Percentiles rank a stretch among this genome's conserved stretches.
Conservation (phyloP, 2,888 invertebrate genomes). For the Apodemia mormo region DNA sequence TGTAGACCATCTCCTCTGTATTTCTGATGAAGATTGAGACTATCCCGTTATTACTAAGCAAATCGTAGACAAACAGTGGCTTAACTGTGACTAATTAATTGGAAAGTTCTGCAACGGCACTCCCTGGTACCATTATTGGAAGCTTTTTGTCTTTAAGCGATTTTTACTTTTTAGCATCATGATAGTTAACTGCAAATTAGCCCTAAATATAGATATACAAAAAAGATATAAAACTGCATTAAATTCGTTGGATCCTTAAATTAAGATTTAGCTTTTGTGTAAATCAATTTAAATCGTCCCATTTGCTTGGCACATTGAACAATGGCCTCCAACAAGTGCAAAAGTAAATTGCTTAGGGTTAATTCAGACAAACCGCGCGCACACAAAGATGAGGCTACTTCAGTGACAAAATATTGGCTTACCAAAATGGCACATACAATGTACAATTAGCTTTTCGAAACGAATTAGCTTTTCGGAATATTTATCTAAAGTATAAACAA, state of each 20-base stretch:
- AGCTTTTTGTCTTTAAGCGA: too few species aligned
- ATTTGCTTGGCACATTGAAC: slow-evolving; percentile 27
- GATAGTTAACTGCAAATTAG: too few species aligned
- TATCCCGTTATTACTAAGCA: too few species aligned
- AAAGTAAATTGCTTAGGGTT: slow-evolving; percentile 26
- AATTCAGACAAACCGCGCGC: not conserved
- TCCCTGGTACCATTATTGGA: too few species aligned
- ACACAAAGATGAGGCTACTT: not conserved
- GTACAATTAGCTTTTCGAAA: not conserved
- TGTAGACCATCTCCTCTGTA: too few species aligned
- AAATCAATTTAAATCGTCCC: slow-evolving; percentile 26
- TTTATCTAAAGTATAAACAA: too few species aligned
- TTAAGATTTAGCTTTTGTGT: not conserved
- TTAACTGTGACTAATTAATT: too few species aligned
- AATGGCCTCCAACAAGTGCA: slow-evolving; percentile 23
- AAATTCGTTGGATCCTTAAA: not conserved
- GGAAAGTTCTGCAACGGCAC: too few species aligned
- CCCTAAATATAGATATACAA: not conserved
- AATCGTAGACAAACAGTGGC: too few species aligned
- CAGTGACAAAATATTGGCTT: not conserved
- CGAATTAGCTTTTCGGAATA: too few species aligned
- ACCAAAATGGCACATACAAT: not conserved
- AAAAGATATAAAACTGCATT: not conserved
- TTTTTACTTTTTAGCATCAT: too few species aligned
- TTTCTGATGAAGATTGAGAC: too few species aligned